phyloP scores from a whole-genome alignment of 1,140 invertebrate species.

The Macrocentrus cingulum region DNA sequence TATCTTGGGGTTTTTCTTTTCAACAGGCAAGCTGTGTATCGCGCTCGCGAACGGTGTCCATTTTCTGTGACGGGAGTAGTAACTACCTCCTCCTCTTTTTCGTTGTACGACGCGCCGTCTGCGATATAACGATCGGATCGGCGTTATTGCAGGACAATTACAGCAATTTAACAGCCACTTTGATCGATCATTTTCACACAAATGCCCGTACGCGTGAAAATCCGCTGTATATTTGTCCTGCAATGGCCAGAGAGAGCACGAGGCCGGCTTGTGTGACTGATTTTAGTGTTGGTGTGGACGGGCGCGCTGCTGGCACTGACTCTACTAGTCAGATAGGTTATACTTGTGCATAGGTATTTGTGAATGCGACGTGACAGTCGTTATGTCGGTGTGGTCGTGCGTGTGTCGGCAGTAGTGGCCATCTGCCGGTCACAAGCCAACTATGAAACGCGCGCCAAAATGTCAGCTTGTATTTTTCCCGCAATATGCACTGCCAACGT shows the following conservation, averaged over 20 bases:
- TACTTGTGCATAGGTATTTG: not conserved
- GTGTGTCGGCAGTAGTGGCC: conserved; percentile 45
- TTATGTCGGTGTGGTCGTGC: conserved; percentile 14
- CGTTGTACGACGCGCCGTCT: conserved; percentile 12
- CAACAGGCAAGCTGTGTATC: conserved; percentile 29
- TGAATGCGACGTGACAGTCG: conserved; percentile 12
- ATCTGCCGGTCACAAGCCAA: conserved; percentile 47
- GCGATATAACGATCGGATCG: conserved; percentile 17
- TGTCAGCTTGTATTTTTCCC: conserved; percentile 30
- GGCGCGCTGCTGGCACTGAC: conserved; percentile 42
- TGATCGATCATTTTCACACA: not conserved
- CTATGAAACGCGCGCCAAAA: conserved; percentile 42
- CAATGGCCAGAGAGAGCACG: conserved; percentile 37
- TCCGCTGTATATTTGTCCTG: not conserved
- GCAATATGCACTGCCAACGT: conserved; percentile 31
- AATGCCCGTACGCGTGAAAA: not conserved
- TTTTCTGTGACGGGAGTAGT: conserved; percentile 27
- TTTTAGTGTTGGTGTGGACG: conserved; percentile 26
- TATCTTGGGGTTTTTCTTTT: no score
- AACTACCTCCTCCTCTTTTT: conserved; percentile 6
- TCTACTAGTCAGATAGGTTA: conserved; percentile 25
- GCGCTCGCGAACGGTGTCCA: conserved; percentile 30
- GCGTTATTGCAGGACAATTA: not conserved
- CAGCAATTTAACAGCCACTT: conserved; percentile 2
- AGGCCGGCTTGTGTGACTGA: conserved; percentile 43